These are phyloP conservation scores for Falco biarmicus DNA, from an alignment of 2,797 vertebrate genomes.

Conservation along the genomic window DNA sequence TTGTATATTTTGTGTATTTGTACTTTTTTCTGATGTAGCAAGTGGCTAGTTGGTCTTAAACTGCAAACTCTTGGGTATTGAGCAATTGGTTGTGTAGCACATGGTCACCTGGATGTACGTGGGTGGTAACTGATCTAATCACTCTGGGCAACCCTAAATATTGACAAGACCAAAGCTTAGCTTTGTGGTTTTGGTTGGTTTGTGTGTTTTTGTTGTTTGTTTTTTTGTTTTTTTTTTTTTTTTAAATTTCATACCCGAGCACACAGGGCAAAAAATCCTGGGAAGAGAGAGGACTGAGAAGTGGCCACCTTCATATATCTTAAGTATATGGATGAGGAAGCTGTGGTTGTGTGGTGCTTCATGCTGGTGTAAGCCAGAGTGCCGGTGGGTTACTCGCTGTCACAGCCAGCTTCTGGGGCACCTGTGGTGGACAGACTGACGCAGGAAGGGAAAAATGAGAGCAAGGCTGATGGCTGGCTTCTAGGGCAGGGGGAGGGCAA, in stretches of 20 bases:
- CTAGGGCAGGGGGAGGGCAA: neutral
- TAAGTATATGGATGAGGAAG: neutral
- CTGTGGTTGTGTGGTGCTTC: neutral
- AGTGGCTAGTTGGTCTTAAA: neutral
- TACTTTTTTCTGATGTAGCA: neutral
- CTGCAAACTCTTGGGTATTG: neutral
- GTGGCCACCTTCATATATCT: neutral
- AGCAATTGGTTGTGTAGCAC: neutral
- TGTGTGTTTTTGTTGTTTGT: no score
- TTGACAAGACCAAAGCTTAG: neutral
- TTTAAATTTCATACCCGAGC: neutral
- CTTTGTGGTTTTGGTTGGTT: neutral
- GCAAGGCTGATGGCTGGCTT: fast-evolving
- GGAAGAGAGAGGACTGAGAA: neutral
- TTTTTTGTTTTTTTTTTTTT: no score
- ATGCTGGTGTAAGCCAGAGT: neutral
- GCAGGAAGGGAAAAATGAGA: neutral
- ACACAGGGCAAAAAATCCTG: neutral
- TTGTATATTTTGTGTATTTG: neutral
- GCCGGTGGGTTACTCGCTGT: neutral
- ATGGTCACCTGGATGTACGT: fast-evolving
- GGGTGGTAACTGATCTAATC: neutral
- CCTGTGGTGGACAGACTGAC: fast-evolving
- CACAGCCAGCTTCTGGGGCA: fast-evolving
- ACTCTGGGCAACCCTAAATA: neutral